These are phyloP conservation scores for Lamellibrachia columna DNA, from an alignment of 2,888 invertebrate genomes.

Conservation along the genomic window DNA sequence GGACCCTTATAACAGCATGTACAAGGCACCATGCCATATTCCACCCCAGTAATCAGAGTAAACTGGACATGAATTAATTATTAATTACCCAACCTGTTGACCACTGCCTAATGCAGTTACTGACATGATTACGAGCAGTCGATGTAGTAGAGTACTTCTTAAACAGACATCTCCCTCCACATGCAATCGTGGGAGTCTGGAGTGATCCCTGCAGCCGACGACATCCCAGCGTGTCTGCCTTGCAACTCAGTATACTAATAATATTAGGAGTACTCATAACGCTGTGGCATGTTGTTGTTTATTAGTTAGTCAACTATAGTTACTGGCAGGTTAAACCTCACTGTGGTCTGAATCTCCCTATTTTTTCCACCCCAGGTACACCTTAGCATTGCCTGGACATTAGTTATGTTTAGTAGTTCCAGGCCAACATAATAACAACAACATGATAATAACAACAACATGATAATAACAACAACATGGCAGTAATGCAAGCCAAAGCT, in stretches of 20 bases:
- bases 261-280: background rate
- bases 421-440: too few relatives aligned
- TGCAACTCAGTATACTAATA: background rate
- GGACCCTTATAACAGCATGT: background rate
- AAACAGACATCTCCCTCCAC: background rate
- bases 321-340: too few relatives aligned
- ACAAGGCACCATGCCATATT: background rate
- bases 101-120: background rate
- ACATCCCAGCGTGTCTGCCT: background rate
- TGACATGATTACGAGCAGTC: background rate
- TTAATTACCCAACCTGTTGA: background rate
- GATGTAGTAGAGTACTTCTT: background rate
- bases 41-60: background rate
- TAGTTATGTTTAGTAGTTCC: too few relatives aligned
- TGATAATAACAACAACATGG: too few relatives aligned
- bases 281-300: background rate
- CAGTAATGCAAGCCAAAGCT: too few relatives aligned
- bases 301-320: too few relatives aligned
- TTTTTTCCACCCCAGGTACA: too few relatives aligned
- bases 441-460: too few relatives aligned
- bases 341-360: too few relatives aligned
- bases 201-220: background rate
- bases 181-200: background rate
- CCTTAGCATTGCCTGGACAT: too few relatives aligned
- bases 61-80: background rate